phyloP scores from a whole-genome alignment of 2,797 vertebrate species.

The Lithobates pipiens region DNA sequence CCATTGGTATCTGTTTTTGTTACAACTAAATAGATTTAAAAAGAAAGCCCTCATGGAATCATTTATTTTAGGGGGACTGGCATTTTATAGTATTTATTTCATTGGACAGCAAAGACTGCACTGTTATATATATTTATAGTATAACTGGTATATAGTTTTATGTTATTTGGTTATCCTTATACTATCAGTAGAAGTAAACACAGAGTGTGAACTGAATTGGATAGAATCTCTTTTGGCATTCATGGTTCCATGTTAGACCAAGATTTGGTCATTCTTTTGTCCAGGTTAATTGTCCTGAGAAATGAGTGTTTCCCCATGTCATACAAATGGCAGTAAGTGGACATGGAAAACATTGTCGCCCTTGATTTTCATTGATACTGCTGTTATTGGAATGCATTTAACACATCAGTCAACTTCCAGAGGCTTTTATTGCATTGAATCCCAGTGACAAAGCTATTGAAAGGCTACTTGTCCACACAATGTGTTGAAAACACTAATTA shows the following conservation, averaged over 20 bases:
- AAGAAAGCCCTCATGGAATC: too few species aligned
- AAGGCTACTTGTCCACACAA: constrained; percentile 69
- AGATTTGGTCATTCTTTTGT: constrained; percentile 62
- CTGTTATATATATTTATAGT: too few species aligned
- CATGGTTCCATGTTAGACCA: constrained; percentile 39
- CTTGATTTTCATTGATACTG: constrained; percentile 73
- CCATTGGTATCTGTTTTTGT: neutral
- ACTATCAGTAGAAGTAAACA: neutral
- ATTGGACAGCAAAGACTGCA: too few species aligned
- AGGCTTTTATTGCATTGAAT: constrained; percentile 77
- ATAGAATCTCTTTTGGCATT: constrained; percentile 16
- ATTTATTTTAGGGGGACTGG: neutral
- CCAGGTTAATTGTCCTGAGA: constrained; percentile 65
- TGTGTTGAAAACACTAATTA: constrained; percentile 73
- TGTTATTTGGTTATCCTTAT: neutral
- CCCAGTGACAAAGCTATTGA: constrained; percentile 75
- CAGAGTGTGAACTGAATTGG: constrained; percentile 18
- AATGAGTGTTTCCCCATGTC: constrained; percentile 73
- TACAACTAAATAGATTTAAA: too few species aligned
- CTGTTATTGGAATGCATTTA: constrained; percentile 73
- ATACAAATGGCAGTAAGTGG: constrained; percentile 72
- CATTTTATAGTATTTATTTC: neutral
- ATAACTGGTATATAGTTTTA: neutral
- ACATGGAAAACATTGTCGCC: constrained; percentile 72
- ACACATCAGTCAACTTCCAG: constrained; percentile 75